Evolutionary conservation across 2,888 invertebrate genomes (phyloP), one percentile per base, ranked within the genome.

Genomic region (Diloba caeruleocephala): DNA sequence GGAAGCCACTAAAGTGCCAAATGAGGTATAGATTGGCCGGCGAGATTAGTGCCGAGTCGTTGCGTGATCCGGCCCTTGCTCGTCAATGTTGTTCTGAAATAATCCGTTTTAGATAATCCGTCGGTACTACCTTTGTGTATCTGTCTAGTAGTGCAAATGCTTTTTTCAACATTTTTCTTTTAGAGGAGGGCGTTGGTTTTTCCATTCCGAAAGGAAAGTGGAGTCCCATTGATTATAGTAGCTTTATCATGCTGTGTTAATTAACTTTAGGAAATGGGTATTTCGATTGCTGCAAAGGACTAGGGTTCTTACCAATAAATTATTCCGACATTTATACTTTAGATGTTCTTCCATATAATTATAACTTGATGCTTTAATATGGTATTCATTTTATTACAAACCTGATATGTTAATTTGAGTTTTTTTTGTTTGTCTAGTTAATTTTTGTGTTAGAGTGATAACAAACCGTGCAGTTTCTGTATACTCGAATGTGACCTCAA

Each of bases 71-170:
- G 41, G 60, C 60, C 74, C 60, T 52, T 49, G 32, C 25, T 33
- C 60, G 60, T 21, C 74, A 64, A 63, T 63, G 72, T 63, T 67
- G 52, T 65, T 34, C 48, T 52, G 62, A 48, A 52, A 60, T 71
- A 76, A 78, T 74, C 78, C 69, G 67, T 49, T 74, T 67, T 65
- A 56, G 70, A 75, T 78, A 71, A 75, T 75, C 77, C 76, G 4
- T 5, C 13, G 49, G 58, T 63, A 37, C 45, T 54, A 71, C 67
- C 71, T 63, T 51, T 52, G 38, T 21, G 21, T 21, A 21, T 14
- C 31, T 60, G 60, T 52, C 12, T 29, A 26, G 25, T 29, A 23
- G 53, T 53, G 23, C 46, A 60, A 67, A 60, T 36, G 61, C n/a
- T 34, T 45, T 45, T 51, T 39, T 7, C 12, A 33, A 5, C 21